Base-by-base conservation (phyloP, 2,797 vertebrate species). In the Mareca strepera region DNA sequence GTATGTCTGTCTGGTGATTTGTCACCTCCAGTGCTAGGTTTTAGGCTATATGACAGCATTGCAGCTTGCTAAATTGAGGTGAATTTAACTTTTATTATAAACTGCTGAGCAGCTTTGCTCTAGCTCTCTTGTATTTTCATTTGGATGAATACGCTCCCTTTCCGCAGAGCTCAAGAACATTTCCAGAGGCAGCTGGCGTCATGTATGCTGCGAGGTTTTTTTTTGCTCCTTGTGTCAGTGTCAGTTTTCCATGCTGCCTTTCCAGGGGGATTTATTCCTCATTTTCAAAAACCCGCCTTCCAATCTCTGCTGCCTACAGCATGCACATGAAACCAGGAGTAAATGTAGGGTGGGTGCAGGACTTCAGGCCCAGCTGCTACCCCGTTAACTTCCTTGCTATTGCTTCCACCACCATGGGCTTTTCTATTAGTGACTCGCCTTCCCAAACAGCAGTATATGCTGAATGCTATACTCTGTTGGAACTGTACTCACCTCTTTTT, bases 231-330 rank as follows among this genome's bases (percentile, higher is more conserved):
- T 14, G 62, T 92, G 62, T 89, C 70, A 60, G 79, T 68, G 86
- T 92, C 75, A 35, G 69, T 92, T 90, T 94, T 93, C 91, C 60
- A 18, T 56, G 68, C 88, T 68, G 89, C 14, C 60, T 86, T 89
- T 92, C 66, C 44, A n/a, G 77, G 39, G 16, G 59, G 78, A 53
- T 93, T 96, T 92, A 53, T 60, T 48, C 72, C 77, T 76, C 66
- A 1, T 46, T 73, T 66, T 72, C 7, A 37, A 33, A 72, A 88
- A 22, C 12, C 33, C 21, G 35, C 46, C 68, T 52, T 82, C 12
- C 17, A 33, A 11, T 58, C 50, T 35, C 60, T 0, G 0, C 52
- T 53, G 80, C 76, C 31, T 37, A 8, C 0, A 1, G 76, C 72
- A 31, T 7, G 1, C 0, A 4, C 14, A 2, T 69, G 59, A 59